Evolutionary conservation across 2,888 invertebrate genomes (phyloP).

Genomic region (Amphimallon solstitiale): DNA sequence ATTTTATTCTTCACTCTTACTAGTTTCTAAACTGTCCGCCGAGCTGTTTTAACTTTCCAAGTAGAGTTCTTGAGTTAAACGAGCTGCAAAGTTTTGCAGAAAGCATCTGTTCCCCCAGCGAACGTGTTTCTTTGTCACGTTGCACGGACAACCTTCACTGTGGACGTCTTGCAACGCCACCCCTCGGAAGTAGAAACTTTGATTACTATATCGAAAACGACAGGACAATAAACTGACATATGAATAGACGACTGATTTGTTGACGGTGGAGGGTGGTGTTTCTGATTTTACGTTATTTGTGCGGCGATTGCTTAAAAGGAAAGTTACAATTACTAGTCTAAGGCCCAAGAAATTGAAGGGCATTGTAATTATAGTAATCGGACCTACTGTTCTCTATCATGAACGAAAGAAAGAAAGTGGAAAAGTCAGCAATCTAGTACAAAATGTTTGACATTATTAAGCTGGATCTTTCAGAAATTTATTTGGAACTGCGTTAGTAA

Average conservation of each 20-base stretch:
- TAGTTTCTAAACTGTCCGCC: slow-evolving; percentile 36
- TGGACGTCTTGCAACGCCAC: not conserved
- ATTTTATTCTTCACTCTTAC: slow-evolving; percentile 27
- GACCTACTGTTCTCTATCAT: no score
- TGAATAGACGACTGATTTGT: slow-evolving; percentile 22
- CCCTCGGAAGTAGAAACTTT: slow-evolving; percentile 6
- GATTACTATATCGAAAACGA: slow-evolving; percentile 11
- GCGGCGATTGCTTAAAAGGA: no score
- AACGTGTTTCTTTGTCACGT: not conserved
- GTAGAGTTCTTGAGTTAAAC: slow-evolving; percentile 36
- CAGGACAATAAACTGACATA: not conserved
- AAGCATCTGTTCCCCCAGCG: slow-evolving; percentile 31
- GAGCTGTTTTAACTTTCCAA: slow-evolving; percentile 25
- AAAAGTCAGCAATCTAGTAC: no score
- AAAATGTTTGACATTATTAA: no score
- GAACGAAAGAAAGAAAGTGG: no score
- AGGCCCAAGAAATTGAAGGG: no score
- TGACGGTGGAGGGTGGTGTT: not conserved
- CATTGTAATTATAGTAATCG: no score
- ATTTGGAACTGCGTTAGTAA: no score
- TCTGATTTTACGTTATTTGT: not conserved
- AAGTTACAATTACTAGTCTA: no score
- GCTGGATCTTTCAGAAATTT: no score
- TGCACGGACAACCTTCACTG: not conserved
- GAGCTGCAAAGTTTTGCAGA: slow-evolving; percentile 37